phyloP scores from a whole-genome alignment of 2,113 vertebrate species.

The Hystrix brachyura region DNA sequence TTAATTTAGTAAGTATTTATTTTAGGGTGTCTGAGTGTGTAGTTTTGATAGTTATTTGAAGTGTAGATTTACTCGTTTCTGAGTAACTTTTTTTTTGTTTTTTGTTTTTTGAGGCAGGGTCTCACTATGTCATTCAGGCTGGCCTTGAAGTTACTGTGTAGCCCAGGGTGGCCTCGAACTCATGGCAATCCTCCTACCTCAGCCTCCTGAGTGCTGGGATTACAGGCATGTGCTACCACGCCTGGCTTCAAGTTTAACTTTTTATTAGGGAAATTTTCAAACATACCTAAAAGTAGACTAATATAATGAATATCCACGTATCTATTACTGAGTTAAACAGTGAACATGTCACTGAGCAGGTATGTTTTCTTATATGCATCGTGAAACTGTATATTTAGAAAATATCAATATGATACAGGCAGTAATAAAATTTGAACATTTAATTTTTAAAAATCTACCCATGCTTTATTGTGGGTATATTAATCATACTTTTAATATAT shows the following conservation, averaged over 20 bases:
- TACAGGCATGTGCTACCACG: background rate
- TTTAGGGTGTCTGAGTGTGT: background rate
- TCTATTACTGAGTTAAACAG: background rate
- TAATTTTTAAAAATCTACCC: background rate
- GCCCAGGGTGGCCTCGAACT: background rate
- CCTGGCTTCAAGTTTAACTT: slow-evolving; percentile 3
- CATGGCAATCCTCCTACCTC: background rate
- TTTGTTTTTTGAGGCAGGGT: background rate
- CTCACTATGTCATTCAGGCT: background rate
- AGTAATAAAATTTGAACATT: slow-evolving; percentile 37
- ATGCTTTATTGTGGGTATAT: slow-evolving; percentile 4
- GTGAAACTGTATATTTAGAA: slow-evolving; percentile 24
- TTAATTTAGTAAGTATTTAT: background rate
- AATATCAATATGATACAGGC: slow-evolving; percentile 37
- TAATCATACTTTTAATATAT: slow-evolving; percentile 15
- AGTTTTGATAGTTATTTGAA: background rate
- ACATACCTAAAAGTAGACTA: slow-evolving; percentile 14
- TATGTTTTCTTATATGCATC: slow-evolving; percentile 25
- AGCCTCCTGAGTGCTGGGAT: background rate
- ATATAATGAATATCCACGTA: background rate
- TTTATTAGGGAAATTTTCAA: slow-evolving; percentile 48
- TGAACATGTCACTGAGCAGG: background rate
- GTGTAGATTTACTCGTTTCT: background rate
- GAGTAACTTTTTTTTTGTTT: background rate
- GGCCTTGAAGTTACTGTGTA: background rate